These are phyloP conservation scores for Oscheius myriophilus DNA, from an alignment of 2,888 invertebrate genomes.

Conservation along the genomic window DNA sequence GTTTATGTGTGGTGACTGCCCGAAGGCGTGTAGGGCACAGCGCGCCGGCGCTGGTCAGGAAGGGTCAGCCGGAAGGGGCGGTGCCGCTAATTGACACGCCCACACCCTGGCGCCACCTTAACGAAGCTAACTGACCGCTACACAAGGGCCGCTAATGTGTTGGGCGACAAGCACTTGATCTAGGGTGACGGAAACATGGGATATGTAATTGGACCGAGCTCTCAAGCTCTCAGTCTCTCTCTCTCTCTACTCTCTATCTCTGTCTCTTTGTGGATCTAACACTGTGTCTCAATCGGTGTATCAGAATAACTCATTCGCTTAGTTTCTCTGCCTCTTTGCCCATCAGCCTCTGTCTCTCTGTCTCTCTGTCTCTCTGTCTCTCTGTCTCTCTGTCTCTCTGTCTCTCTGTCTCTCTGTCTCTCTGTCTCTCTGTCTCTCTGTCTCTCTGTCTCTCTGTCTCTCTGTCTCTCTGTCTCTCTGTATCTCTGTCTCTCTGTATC, in stretches of 20 bases:
- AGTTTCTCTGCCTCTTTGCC: neutral
- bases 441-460: neutral
- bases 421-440: neutral
- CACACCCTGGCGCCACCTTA: conserved; percentile 22
- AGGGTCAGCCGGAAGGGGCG: conserved; percentile 29
- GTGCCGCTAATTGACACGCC: conserved; percentile 29
- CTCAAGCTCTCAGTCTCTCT: neutral
- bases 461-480: neutral
- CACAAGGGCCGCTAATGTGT: conserved; percentile 27
- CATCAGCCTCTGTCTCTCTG: neutral
- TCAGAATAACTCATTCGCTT: neutral
- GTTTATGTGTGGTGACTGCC: no score
- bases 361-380: neutral
- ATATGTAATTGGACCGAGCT: no score
- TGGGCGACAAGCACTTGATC: conserved; percentile 2
- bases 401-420: neutral
- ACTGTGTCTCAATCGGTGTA: neutral
- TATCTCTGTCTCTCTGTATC: no score
- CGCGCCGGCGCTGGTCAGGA: conserved; percentile 25
- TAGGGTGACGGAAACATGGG: no score
- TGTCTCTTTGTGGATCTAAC: neutral
- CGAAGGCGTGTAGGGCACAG: conserved; percentile 15
- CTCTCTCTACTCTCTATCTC: neutral
- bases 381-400: neutral
- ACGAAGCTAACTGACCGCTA: conserved; percentile 28